Percentiles rank a stretch among this genome's conserved stretches.
These are phyloP conservation scores for Caerostris darwini DNA, from an alignment of 1,140 invertebrate species.

Conservation along the genomic window DNA sequence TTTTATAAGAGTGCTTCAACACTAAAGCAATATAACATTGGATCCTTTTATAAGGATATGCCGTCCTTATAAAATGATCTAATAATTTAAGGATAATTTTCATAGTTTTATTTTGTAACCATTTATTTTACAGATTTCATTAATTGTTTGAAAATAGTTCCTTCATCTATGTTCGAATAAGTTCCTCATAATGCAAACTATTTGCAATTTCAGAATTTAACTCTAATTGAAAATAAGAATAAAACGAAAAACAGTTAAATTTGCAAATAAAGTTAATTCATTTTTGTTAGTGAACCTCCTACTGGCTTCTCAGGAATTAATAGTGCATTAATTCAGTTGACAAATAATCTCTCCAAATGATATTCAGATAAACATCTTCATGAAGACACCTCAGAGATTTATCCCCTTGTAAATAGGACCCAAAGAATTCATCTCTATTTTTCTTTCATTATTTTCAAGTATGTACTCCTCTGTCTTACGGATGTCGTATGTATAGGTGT, in stretches of 20 bases:
- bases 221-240: no score
- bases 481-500: slow-evolving; percentile 20
- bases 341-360: neutral
- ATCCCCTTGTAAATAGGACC: slow-evolving; percentile 69
- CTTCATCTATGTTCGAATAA: no score
- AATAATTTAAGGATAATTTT: neutral
- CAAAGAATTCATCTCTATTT: slow-evolving; percentile 56
- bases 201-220: no score
- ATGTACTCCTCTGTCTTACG: slow-evolving; percentile 17
- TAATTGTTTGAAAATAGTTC: no score
- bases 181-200: no score
- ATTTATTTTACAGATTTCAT: no score
- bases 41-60: neutral
- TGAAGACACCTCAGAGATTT: slow-evolving; percentile 12
- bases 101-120: no score
- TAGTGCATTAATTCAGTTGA: no score
- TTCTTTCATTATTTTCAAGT: slow-evolving; percentile 2
- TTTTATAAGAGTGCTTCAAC: neutral
- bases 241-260: no score
- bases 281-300: neutral
- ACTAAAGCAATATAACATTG: neutral
- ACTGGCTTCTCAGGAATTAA: neutral
- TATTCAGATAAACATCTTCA: slow-evolving; percentile 13
- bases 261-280: no score
- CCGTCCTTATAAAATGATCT: neutral